Evolutionary conservation across 1,140 invertebrate genomes (phyloP), one percentile per base, ranked within the genome.

Genomic region (Myzus persicae): DNA sequence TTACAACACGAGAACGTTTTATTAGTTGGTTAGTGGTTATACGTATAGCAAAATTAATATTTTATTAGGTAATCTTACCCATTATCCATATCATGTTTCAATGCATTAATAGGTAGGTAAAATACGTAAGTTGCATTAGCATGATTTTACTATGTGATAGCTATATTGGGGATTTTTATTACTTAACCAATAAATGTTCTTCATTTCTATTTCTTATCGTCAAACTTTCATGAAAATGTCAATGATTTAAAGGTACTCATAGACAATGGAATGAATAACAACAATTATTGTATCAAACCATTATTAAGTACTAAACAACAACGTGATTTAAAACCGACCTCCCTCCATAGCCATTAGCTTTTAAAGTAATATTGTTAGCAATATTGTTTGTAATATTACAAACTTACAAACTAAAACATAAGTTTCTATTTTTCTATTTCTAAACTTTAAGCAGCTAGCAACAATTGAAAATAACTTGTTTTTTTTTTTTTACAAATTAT

Each of bases 401-500:
- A 67, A 67, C 11, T 18, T 67, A 67, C 31, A 18, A 67, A 67
- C 31, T 67, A 67, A 67, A 67, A 76, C 14, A 76, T n/a, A 76
- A 76, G 31, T n/a, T 76, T 76, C 1, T 76, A 20, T n/a, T 76
- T n/a, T 76, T 76, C 1, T 76, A 20, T n/a, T 76, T 76, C 59
- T 76, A 76, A 76, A n/a, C 59, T 76, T 76, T 76, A 76, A 76
- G 31, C 31, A 76, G 31, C 36, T 18, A 67, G 11, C 11, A n/a
- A n/a, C 31, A 14, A n/a, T 67, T n/a, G 18, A 76, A 67, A 76
- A n/a, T n/a, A 76, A 36, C 1, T 76, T n/a, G 26, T 54, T 54
- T n/a, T 76, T 67, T 54, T n/a, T 76, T 67, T n/a, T 76, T 76
- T 76, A n/a, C 18, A n/a, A 76, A n/a, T 76, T 76, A 76, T 76